Percentiles rank a stretch among this genome's conserved stretches.
phyloP scores from a whole-genome alignment of 1,140 invertebrate species.

The Eciton burchellii region DNA sequence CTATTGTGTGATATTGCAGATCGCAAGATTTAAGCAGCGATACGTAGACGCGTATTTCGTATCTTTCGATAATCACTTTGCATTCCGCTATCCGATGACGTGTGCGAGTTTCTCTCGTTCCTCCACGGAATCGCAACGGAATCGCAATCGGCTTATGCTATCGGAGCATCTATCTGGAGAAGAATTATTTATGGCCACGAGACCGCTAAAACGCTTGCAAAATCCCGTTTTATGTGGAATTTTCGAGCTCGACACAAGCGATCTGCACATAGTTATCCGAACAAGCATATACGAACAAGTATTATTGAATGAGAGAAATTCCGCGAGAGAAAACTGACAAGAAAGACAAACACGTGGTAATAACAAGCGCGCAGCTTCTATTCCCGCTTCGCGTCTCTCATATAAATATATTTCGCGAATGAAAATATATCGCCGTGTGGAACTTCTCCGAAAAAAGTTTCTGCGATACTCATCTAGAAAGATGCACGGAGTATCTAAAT shows the following conservation, averaged over 20 bases:
- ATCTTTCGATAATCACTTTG: conserved; percentile 39
- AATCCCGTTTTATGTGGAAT: conserved; percentile 12
- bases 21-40: neutral
- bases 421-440: neutral
- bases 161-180: conserved; percentile 22
- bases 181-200: conserved; percentile 31
- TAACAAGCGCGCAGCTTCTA: conserved; percentile 7
- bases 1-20: neutral
- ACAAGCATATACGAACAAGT: conserved; percentile 2
- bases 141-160: conserved; percentile 48
- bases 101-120: conserved; percentile 1
- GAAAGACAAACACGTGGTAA: neutral
- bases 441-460: neutral
- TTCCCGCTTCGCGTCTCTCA: neutral
- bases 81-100: conserved; percentile 35
- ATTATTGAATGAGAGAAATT: conserved; percentile 29
- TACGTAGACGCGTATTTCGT: neutral
- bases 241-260: conserved; percentile 13
- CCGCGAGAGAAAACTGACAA: neutral
- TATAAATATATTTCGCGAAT: conserved; percentile 19
- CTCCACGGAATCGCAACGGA: neutral
- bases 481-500: neutral
- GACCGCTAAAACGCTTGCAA: conserved; percentile 4
- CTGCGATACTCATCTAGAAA: neutral
- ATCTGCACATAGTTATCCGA: neutral